Evolutionary conservation across 2,888 invertebrate species (phyloP).

Genomic region (Mesorhabditis spiculigera): DNA sequence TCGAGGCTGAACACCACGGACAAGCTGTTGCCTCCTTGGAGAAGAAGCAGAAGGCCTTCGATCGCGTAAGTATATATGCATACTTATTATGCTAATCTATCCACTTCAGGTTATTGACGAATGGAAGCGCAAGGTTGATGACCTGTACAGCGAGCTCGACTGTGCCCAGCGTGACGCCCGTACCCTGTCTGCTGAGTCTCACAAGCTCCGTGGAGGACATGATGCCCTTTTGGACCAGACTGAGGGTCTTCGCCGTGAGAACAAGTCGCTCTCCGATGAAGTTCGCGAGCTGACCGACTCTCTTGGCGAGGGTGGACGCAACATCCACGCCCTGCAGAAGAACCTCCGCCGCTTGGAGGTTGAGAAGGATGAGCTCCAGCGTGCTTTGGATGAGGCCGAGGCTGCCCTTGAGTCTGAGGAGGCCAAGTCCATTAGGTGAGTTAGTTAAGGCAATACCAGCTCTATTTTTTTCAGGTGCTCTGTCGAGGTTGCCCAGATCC

Average conservation of each 20-base stretch:
- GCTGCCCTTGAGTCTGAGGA: slow-evolving; percentile 8
- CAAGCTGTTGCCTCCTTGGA: slow-evolving; percentile 78
- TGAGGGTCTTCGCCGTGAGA: slow-evolving; percentile 95
- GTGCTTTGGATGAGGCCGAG: slow-evolving; percentile 75
- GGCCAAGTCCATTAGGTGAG: slow-evolving; percentile 1
- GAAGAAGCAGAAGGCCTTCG: slow-evolving; percentile 99
- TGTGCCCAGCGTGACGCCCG: slow-evolving; percentile 99
- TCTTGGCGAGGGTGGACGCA: slow-evolving; percentile 72
- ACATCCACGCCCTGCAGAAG: slow-evolving; percentile 98
- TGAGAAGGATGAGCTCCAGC: slow-evolving; percentile 98
- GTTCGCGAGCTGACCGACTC: slow-evolving; percentile 98
- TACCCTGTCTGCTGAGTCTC: slow-evolving; percentile 97
- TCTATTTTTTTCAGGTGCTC: slow-evolving; percentile 25
- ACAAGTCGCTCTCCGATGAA: slow-evolving; percentile 72
- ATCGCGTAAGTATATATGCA: slow-evolving; percentile 74
- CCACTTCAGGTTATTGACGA: slow-evolving; percentile 77
- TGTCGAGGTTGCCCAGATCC: slow-evolving; percentile 94
- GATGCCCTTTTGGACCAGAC: slow-evolving; percentile 66
- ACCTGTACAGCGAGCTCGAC: slow-evolving; percentile 91
- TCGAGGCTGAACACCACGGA: slow-evolving; percentile 60
- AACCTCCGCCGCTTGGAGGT: slow-evolving; percentile 95
- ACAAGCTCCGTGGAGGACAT: slow-evolving; percentile 52
- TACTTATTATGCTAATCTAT: neutral
- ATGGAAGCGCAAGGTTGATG: slow-evolving; percentile 98
- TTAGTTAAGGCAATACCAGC: neutral